Evolutionary conservation across 2,888 invertebrate species (phyloP).

Genomic region (Ormyrus rosae): DNA sequence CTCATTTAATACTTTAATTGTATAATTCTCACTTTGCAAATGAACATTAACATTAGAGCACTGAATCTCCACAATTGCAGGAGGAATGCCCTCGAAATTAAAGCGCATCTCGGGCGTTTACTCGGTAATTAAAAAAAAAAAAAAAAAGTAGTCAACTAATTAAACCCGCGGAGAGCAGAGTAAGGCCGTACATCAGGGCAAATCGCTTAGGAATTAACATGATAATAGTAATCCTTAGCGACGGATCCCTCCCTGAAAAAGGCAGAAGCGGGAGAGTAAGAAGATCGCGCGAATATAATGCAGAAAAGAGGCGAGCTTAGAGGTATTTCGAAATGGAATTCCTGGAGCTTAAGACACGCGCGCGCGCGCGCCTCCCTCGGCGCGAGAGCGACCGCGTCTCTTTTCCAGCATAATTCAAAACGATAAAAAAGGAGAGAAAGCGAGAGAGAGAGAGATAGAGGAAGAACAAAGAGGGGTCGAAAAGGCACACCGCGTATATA

Average conservation of each 20-base stretch:
- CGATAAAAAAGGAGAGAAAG: conserved; percentile 22
- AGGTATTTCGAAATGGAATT: conserved; percentile 61
- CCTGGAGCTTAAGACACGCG: conserved; percentile 42
- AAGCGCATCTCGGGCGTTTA: conserved; percentile 1
- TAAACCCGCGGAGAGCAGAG: neutral
- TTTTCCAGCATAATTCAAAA: conserved; percentile 38
- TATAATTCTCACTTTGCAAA: no score
- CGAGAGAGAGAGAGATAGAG: neutral
- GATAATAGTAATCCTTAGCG: conserved; percentile 27
- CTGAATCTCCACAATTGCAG: no score
- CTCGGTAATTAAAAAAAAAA: no score
- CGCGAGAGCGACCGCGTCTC: no score
- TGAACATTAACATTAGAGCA: no score
- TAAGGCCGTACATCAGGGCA: neutral
- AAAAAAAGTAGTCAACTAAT: no score
- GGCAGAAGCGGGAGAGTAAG: neutral
- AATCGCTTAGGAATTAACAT: conserved; percentile 37
- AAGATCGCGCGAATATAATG: conserved; percentile 47
- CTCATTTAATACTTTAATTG: no score
- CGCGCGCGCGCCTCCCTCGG: neutral
- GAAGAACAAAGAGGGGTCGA: neutral
- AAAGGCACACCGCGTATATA: conserved; percentile 31
- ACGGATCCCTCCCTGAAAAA: neutral
- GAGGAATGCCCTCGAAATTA: neutral
- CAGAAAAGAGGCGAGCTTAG: conserved; percentile 51